These are phyloP conservation scores for Propithecus coquereli DNA, from an alignment of 2,113 vertebrate species.

Conservation along the genomic window DNA sequence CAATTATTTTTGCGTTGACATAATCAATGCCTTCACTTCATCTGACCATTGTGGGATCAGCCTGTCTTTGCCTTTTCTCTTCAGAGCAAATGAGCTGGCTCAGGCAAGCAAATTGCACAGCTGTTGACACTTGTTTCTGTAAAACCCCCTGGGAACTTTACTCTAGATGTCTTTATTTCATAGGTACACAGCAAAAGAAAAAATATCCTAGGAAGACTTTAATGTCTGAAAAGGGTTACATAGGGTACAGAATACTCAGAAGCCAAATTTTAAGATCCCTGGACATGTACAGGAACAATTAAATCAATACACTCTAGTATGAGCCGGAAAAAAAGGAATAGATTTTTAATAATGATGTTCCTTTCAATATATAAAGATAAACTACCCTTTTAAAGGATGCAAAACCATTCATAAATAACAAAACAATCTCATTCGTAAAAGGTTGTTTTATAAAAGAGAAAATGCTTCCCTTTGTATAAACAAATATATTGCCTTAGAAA, in stretches of 20 bases:
- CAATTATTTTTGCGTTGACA: conserved; percentile 39
- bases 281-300: neutral
- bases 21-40: conserved; percentile 40
- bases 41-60: conserved; percentile 34
- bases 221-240: neutral
- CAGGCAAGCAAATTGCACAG: neutral
- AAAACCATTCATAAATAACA: neutral
- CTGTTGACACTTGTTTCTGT: conserved; percentile 37
- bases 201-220: neutral
- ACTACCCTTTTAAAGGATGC: neutral
- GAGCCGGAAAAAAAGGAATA: neutral
- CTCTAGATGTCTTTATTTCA: neutral
- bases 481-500: neutral
- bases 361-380: neutral
- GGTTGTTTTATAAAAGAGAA: neutral
- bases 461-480: neutral
- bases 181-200: neutral
- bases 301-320: neutral
- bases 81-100: neutral
- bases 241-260: neutral
- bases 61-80: conserved; percentile 51
- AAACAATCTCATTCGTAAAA: neutral
- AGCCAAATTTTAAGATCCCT: neutral
- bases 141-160: neutral
- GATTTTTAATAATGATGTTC: neutral